phyloP scores from a whole-genome alignment of 2,888 invertebrate genomes.

The Xestobium rufovillosum region DNA sequence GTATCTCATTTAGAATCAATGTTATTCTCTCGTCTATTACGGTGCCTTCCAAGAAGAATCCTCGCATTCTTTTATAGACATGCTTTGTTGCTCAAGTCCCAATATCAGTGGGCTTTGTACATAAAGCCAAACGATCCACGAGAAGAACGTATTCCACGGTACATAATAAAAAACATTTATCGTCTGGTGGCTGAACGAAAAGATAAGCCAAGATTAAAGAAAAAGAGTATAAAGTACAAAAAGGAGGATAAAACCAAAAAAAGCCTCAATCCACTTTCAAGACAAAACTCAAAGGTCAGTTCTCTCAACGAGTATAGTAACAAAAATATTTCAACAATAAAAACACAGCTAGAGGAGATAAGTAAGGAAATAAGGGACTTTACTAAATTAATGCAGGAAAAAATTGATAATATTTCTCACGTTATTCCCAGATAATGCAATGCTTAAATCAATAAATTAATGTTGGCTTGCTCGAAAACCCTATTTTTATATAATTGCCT shows the following conservation, averaged over 20 bases:
- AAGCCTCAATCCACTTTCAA: constrained; percentile 19
- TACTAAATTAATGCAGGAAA: constrained; percentile 29
- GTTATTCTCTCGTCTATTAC: constrained; percentile 67
- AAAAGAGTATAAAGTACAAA: constrained; percentile 28
- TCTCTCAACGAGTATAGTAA: constrained; percentile 17
- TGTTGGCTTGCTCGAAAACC: too few species aligned
- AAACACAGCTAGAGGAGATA: constrained; percentile 29
- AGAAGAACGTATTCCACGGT: constrained; percentile 69
- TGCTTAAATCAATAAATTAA: too few species aligned
- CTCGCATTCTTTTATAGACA: constrained; percentile 61
- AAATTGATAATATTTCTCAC: constrained; percentile 24
- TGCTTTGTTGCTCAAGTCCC: constrained; percentile 67
- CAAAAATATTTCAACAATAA: constrained; percentile 17
- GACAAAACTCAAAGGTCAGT: constrained; percentile 28
- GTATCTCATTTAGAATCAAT: constrained; percentile 77
- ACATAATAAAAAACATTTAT: constrained; percentile 65
- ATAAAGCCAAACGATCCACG: constrained; percentile 78
- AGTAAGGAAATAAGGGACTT: too few species aligned
- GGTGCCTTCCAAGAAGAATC: constrained; percentile 54
- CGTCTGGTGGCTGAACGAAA: constrained; percentile 65
- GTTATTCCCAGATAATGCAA: too few species aligned
- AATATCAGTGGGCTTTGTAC: constrained; percentile 64
- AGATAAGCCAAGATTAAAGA: constrained; percentile 50
- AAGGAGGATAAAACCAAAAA: constrained; percentile 8
- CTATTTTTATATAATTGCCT: too few species aligned